phyloP scores from a whole-genome alignment of 2,797 vertebrate genomes.

The Parambassis ranga region DNA sequence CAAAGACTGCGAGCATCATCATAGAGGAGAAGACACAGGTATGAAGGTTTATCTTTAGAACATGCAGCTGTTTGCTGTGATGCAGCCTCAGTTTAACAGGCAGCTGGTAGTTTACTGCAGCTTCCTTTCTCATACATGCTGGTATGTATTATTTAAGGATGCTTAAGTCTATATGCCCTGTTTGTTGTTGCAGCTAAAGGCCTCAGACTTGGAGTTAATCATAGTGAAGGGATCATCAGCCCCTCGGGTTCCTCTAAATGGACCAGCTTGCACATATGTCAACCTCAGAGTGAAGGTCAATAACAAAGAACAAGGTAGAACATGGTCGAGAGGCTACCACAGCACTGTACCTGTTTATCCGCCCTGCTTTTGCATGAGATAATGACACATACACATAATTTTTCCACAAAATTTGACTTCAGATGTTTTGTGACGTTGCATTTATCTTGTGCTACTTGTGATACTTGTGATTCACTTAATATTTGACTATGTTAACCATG shows the following conservation, averaged over 20 bases:
- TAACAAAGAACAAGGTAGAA: slow-evolving; percentile 87
- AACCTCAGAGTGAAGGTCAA: slow-evolving; percentile 86
- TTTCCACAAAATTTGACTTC: neutral
- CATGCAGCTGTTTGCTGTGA: neutral
- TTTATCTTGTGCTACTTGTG: too few species aligned
- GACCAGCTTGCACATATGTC: slow-evolving; percentile 89
- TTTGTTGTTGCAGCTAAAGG: slow-evolving; percentile 85
- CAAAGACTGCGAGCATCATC: slow-evolving; percentile 81
- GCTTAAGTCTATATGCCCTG: too few species aligned
- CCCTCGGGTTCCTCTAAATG: slow-evolving; percentile 54
- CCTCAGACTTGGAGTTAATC: slow-evolving; percentile 90
- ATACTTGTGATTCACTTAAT: neutral
- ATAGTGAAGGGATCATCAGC: slow-evolving; percentile 82
- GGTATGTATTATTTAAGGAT: too few species aligned
- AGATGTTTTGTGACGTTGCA: neutral
- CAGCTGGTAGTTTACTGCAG: neutral
- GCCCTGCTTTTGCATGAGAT: neutral
- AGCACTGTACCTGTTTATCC: neutral
- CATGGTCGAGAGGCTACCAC: neutral
- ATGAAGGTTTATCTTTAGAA: slow-evolving; percentile 17
- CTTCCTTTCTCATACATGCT: neutral
- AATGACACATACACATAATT: neutral
- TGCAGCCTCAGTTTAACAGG: neutral
- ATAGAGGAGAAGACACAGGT: slow-evolving; percentile 94
- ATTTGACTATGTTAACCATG: neutral